phyloP scores from a whole-genome alignment of 2,888 invertebrate genomes.

The Drosophila kanekoi region DNA sequence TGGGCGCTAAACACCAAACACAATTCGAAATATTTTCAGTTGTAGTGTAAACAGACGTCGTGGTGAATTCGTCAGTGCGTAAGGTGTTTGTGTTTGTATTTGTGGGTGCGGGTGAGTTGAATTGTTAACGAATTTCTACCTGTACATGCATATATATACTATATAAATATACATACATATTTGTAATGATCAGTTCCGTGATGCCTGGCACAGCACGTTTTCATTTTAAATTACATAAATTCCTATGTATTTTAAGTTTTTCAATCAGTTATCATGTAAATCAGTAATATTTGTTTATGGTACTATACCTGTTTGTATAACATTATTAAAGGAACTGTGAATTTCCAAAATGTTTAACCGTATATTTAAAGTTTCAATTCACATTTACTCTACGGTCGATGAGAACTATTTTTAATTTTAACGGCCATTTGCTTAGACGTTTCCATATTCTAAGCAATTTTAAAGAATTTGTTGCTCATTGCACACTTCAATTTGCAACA shows the following conservation, averaged over 20 bases:
- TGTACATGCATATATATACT: slow-evolving; percentile 23
- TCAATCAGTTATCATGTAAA: too few species aligned
- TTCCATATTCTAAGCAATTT: neutral
- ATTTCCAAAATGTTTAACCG: too few species aligned
- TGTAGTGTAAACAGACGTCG: slow-evolving; percentile 42
- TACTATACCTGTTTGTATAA: too few species aligned
- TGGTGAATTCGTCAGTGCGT: slow-evolving; percentile 51
- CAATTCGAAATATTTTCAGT: slow-evolving; percentile 44
- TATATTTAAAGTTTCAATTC: too few species aligned
- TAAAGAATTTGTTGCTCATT: neutral
- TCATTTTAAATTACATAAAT: slow-evolving; percentile 1
- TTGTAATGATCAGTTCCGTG: neutral
- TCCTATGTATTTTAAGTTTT: neutral
- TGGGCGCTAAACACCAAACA: slow-evolving; percentile 47
- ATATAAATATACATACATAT: slow-evolving; percentile 29
- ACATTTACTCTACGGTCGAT: too few species aligned
- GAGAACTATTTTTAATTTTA: neutral
- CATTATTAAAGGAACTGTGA: too few species aligned
- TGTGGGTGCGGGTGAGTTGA: slow-evolving; percentile 43
- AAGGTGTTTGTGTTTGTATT: slow-evolving; percentile 28
- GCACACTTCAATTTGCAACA: neutral
- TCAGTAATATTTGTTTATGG: too few species aligned
- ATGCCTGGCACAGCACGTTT: neutral
- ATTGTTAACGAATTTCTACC: slow-evolving; percentile 37
- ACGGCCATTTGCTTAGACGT: neutral